These are phyloP conservation scores for Coelogynopora nodosa DNA, from an alignment of 2,888 invertebrate species.

Conservation along the genomic window DNA sequence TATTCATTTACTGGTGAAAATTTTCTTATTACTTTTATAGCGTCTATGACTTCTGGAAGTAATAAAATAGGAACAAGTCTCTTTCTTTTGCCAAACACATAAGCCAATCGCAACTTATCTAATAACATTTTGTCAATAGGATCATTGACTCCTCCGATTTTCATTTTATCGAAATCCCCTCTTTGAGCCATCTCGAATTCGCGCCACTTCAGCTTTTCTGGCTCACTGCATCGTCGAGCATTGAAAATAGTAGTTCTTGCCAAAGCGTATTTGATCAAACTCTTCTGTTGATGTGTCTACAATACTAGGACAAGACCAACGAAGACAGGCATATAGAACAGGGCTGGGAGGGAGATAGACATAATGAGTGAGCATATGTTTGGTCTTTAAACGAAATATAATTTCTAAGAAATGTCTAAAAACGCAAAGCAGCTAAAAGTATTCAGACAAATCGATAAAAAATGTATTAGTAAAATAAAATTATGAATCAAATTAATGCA, in stretches of 20 bases:
- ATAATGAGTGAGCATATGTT: no score
- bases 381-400: no score
- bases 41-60: background rate
- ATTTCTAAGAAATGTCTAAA: no score
- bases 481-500: no score
- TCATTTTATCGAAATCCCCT: background rate
- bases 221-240: background rate
- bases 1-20: background rate
- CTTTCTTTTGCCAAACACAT: background rate
- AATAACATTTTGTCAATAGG: background rate
- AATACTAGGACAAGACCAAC: no score
- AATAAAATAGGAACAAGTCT: background rate
- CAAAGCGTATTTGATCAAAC: no score
- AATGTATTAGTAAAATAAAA: no score
- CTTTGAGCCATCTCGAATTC: background rate
- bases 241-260: background rate
- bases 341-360: no score
- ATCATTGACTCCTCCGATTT: background rate
- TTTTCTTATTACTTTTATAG: background rate
- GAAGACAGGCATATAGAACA: no score
- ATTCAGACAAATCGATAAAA: no score
- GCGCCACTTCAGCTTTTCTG: background rate
- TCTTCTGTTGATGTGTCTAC: no score
- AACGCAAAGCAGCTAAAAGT: no score
- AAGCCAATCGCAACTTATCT: background rate